phyloP scores from a whole-genome alignment of 2,113 vertebrate genomes.

The Limnothrissa miodon region DNA sequence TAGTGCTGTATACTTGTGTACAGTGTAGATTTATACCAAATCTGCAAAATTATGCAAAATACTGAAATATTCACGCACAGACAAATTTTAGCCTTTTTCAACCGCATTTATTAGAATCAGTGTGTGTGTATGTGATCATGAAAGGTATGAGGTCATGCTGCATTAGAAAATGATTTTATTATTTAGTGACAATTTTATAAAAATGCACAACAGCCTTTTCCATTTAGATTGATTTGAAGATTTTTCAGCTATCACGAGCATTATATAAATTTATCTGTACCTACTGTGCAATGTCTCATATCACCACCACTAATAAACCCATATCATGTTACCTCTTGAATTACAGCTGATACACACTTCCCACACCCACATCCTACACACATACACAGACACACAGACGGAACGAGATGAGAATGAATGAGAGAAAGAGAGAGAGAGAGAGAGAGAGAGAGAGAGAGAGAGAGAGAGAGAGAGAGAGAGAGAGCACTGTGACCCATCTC shows the following conservation, averaged over 20 bases:
- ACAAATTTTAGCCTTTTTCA: too few relatives aligned
- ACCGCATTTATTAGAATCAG: too few relatives aligned
- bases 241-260: constrained; percentile 30
- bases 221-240: constrained; percentile 43
- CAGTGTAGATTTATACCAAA: too few relatives aligned
- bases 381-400: neutral
- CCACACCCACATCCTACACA: neutral
- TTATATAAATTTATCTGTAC: constrained; percentile 34
- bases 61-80: too few relatives aligned
- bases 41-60: too few relatives aligned
- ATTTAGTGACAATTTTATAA: constrained; percentile 23
- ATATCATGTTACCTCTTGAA: neutral
- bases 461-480: neutral
- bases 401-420: neutral
- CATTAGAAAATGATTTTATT: constrained; percentile 31
- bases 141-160: constrained; percentile 13
- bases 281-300: neutral
- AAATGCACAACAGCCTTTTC: constrained; percentile 33
- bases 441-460: neutral
- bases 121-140: neutral
- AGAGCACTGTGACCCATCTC: neutral
- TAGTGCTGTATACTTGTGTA: too few relatives aligned
- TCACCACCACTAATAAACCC: constrained; percentile 20
- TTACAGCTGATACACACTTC: neutral
- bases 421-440: neutral